Conservation (phyloP, 2,113 vertebrate genomes). For the Sarotherodon lohbergeri region DNA sequence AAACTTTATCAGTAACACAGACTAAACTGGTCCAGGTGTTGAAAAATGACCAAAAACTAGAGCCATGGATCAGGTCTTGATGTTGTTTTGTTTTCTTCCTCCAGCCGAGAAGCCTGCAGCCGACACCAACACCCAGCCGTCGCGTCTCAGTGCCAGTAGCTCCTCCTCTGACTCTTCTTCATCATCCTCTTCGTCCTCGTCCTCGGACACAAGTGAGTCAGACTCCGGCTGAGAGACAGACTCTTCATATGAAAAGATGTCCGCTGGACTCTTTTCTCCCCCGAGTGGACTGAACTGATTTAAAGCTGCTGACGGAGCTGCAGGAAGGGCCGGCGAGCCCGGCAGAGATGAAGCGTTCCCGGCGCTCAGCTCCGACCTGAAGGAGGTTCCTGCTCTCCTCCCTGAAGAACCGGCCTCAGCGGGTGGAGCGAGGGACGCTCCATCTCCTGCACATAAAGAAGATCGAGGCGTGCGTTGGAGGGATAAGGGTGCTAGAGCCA, state of each 20-base stretch:
- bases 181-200: conserved; percentile 83
- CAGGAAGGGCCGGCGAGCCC: not conserved
- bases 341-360: conserved; percentile 8
- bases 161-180: conserved; percentile 85
- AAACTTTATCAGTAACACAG: accelerated
- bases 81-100: not conserved
- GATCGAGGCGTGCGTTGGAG: conserved; percentile 30
- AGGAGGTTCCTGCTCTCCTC: not conserved
- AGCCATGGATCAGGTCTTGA: accelerated
- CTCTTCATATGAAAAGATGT: not conserved
- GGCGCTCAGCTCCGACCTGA: not conserved
- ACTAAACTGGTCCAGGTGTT: accelerated
- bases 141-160: conserved; percentile 87
- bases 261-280: not conserved
- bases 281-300: conserved; percentile 8
- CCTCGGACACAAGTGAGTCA: conserved; percentile 90
- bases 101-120: conserved; percentile 80
- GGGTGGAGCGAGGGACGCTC: conserved; percentile 5
- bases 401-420: not conserved
- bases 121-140: conserved; percentile 76
- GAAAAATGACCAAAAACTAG: accelerated
- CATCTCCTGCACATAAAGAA: conserved; percentile 12
- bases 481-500: conserved; percentile 57
- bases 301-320: conserved; percentile 22
- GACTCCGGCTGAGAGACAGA: conserved; percentile 80